Evolutionary conservation across 1,140 invertebrate species (phyloP).

Genomic region (Hyles vespertilio): DNA sequence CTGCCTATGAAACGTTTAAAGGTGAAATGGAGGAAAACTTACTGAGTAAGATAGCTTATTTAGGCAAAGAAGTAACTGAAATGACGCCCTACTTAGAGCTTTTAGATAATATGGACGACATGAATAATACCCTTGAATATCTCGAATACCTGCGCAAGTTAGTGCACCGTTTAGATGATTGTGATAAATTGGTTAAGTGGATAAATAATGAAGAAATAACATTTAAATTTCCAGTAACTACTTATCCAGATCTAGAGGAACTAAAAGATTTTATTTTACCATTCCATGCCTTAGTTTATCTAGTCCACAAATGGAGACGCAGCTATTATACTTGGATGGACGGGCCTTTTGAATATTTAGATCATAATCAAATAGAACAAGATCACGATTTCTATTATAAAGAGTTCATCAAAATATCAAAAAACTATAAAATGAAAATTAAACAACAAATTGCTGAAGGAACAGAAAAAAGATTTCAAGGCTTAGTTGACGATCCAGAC

Average conservation of each 20-base stretch:
- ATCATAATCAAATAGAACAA: conserved; percentile 83
- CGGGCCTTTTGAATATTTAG: conserved; percentile 90
- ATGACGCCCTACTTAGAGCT: conserved; percentile 81
- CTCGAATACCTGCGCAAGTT: conserved; percentile 84
- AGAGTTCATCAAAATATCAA: conserved; percentile 86
- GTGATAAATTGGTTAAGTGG: conserved; percentile 85
- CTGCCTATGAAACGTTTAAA: conserved; percentile 86
- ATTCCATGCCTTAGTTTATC: conserved; percentile 81
- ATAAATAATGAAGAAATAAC: conserved; percentile 93
- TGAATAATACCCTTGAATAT: conserved; percentile 79
- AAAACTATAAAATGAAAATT: conserved; percentile 87
- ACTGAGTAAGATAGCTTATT: conserved; percentile 79
- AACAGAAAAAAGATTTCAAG: conserved; percentile 79
- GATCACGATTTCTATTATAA: conserved; percentile 84
- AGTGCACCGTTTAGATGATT: conserved; percentile 83
- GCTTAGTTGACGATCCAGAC: conserved; percentile 86
- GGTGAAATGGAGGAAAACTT: conserved; percentile 87
- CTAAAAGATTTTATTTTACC: conserved; percentile 82
- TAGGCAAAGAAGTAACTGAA: conserved; percentile 82
- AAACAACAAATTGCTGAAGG: conserved; percentile 84
- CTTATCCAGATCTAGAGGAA: conserved; percentile 86
- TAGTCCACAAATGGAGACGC: conserved; percentile 83
- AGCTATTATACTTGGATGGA: conserved; percentile 92
- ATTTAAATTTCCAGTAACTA: conserved; percentile 86
- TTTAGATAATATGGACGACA: conserved; percentile 84